Evolutionary conservation across 2,888 invertebrate species (phyloP).

Genomic region (Anaspis maculata): DNA sequence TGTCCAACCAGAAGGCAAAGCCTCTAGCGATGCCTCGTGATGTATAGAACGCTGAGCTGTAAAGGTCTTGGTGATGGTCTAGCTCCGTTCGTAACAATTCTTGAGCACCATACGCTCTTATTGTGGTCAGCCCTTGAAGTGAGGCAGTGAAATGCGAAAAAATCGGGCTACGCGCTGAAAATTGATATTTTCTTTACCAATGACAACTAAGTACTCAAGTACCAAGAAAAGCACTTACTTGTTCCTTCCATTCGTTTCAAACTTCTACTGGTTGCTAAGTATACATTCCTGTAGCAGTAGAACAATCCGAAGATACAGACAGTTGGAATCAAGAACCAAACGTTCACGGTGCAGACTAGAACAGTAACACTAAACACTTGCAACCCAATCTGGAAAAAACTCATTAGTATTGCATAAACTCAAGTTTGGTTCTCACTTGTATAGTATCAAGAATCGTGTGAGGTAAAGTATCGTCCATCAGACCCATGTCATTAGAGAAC

Average conservation of each 20-base stretch:
- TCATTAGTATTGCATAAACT: slow-evolving; percentile 29
- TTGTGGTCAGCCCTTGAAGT: slow-evolving; percentile 67
- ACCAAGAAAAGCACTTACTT: too few relatives aligned
- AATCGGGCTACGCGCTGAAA: slow-evolving; percentile 62
- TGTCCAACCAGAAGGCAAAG: slow-evolving; percentile 63
- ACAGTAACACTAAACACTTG: slow-evolving; percentile 51
- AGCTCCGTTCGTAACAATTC: slow-evolving; percentile 54
- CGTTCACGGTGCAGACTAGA: slow-evolving; percentile 64
- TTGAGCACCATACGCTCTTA: slow-evolving; percentile 63
- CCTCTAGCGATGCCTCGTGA: slow-evolving; percentile 56
- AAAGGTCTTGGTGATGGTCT: slow-evolving; percentile 54
- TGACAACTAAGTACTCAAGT: too few relatives aligned
- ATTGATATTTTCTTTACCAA: slow-evolving; percentile 55
- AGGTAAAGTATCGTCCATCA: slow-evolving; percentile 48
- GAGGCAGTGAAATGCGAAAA: slow-evolving; percentile 69
- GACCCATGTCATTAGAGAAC: slow-evolving; percentile 64
- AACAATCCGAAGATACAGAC: slow-evolving; percentile 52
- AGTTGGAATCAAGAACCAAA: slow-evolving; percentile 53
- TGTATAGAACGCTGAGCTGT: slow-evolving; percentile 68
- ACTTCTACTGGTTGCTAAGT: slow-evolving; percentile 11
- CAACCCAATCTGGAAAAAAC: slow-evolving; percentile 51
- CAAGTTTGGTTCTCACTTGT: slow-evolving; percentile 27
- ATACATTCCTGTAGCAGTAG: neutral
- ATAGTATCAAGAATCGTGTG: slow-evolving; percentile 45
- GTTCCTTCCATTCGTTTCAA: slow-evolving; percentile 20